phyloP scores from a whole-genome alignment of 2,888 invertebrate genomes.

The Orthosia incerta region DNA sequence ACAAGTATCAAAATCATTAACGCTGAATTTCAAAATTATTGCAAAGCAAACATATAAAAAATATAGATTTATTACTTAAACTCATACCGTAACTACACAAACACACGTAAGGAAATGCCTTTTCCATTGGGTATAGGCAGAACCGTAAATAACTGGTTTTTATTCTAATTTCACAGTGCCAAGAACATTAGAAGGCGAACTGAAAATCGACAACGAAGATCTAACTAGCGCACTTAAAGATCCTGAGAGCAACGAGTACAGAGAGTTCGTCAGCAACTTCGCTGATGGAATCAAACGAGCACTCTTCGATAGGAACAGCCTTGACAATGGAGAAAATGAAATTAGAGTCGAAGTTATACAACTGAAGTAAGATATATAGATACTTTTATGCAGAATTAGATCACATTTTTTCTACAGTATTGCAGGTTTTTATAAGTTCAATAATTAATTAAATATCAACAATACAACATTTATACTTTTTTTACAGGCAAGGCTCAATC shows the following conservation, averaged over 20 bases:
- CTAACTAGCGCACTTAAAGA: conserved; percentile 91
- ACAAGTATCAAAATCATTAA: neutral
- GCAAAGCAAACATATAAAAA: neutral
- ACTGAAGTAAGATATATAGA: conserved; percentile 90
- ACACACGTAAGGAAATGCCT: neutral
- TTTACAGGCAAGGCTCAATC: conserved; percentile 92
- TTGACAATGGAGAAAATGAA: conserved; percentile 89
- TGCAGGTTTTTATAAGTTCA: neutral
- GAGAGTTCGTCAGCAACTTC: conserved; percentile 91
- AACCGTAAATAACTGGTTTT: conserved; percentile 4
- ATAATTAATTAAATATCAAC: neutral
- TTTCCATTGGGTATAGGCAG: neutral
- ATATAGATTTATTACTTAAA: neutral
- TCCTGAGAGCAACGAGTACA: conserved; percentile 92
- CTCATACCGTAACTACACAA: too few species aligned
- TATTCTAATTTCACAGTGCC: conserved; percentile 90
- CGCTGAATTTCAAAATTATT: neutral
- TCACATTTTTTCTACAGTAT: neutral
- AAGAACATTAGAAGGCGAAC: conserved; percentile 92
- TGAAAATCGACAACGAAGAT: conserved; percentile 92
- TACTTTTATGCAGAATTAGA: neutral
- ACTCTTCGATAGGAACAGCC: conserved; percentile 88
- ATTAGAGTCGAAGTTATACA: conserved; percentile 92
- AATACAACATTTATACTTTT: conserved; percentile 8
- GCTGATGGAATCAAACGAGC: conserved; percentile 91